Base-by-base conservation (phyloP, 2,888 invertebrate genomes). In the Atethmia centrago region DNA sequence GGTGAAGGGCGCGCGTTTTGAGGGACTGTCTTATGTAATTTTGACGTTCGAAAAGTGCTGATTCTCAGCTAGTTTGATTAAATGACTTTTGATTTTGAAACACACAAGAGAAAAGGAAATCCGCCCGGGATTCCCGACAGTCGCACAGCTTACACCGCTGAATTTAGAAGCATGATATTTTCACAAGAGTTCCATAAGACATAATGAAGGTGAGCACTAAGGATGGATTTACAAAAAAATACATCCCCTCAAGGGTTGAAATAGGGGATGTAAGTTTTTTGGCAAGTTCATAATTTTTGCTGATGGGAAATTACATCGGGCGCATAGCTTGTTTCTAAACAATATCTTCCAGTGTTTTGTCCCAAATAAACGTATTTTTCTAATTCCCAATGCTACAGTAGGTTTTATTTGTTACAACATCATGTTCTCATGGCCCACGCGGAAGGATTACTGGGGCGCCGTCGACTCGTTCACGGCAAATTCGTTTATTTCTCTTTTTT, bases 401-500 rank as follows among this genome's bases (percentile, higher is more conserved):
- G 16, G 16, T 42, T 66, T 64, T 31, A 3, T 28, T 67, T 25
- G 16, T 19, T 0, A 14, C 3, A 28, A 47, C 21, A 58, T 62
- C 4, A 25, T 59, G 77, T 61, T 78, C 64, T 81, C 28, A 21
- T 71, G 84, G 90, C 88, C 85, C 74, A 71, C 86, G 65, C 58
- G 71, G 31, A 64, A 79, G 88, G 92, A 92, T 92, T 92, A 93
- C 83, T 86, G 75, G 71, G 82, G 84, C 87, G 86, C 86, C 85
- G 88, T 85, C 88, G 84, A 82, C 88, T 86, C 87, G 82, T 89
- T 89, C 85, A 85, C 88, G 82, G 88, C 80, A 87, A 92, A 92
- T 91, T 92, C 91, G 87, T 92, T 93, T 91, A 92, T 90, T 92
- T 90, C 90, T 88, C 82, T 83, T 87, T 92, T 92, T 92, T 90